These are phyloP conservation scores for Epizoanthus illoricatus DNA, from an alignment of 92 coral and sea anemone genomes.

Conservation along the genomic window DNA sequence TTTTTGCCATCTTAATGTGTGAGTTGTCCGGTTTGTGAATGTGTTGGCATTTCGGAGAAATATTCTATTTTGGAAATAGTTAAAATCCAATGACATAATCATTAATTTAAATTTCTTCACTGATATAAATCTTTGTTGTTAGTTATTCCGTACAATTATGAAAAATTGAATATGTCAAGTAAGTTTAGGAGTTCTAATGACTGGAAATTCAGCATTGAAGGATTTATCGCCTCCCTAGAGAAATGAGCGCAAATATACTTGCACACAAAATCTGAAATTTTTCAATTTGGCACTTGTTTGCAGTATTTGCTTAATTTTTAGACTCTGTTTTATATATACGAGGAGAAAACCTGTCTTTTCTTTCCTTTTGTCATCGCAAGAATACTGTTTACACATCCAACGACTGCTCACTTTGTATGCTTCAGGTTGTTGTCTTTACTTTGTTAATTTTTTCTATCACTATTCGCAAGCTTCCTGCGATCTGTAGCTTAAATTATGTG, in stretches of 20 bases:
- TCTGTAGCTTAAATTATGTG: no score
- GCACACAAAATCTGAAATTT: background rate
- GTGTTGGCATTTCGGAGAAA: background rate
- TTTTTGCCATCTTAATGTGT: background rate
- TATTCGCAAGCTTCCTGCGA: no score
- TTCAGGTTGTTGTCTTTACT: no score
- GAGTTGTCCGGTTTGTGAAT: background rate
- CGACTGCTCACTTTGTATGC: no score
- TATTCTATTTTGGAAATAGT: background rate
- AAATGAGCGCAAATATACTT: background rate
- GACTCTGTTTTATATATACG: background rate
- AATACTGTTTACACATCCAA: no score
- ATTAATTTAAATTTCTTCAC: background rate
- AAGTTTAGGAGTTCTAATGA: background rate
- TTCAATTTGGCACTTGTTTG: background rate
- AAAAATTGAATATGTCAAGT: background rate
- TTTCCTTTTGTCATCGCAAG: background rate
- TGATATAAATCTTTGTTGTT: background rate
- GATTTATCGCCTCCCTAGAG: background rate
- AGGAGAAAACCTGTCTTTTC: background rate
- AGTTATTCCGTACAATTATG: background rate
- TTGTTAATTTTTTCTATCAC: no score
- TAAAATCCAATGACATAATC: background rate
- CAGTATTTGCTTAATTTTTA: background rate
- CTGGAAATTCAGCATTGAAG: background rate